phyloP scores from a whole-genome alignment of 2,888 invertebrate species.

The Harmothoe impar region DNA sequence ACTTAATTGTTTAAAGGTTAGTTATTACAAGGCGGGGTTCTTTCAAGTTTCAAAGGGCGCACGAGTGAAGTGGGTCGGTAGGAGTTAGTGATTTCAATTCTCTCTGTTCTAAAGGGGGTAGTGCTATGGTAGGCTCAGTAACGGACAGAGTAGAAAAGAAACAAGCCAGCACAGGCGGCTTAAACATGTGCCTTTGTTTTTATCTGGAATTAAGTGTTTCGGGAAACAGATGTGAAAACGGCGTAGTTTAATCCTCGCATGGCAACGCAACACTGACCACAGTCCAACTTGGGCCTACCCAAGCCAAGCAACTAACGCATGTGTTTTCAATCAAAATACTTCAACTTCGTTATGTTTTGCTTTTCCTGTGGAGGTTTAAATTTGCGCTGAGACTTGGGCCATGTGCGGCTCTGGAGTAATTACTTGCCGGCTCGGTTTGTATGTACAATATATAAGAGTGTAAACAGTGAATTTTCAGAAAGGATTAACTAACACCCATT shows the following conservation, averaged over 20 bases:
- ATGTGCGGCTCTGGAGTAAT: no score
- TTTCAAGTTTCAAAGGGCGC: slow-evolving; percentile 3
- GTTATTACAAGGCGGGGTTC: background rate
- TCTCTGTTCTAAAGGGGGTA: background rate
- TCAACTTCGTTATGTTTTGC: slow-evolving; percentile 49
- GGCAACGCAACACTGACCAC: slow-evolving; percentile 43
- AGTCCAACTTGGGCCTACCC: slow-evolving; percentile 25
- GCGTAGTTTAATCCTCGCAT: slow-evolving; percentile 43
- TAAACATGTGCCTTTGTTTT: slow-evolving; percentile 60
- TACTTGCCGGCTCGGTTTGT: no score
- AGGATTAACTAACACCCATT: no score
- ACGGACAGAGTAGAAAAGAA: background rate
- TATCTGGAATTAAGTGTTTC: slow-evolving; percentile 58
- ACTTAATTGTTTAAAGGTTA: slow-evolving; percentile 2
- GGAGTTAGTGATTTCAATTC: slow-evolving; percentile 2
- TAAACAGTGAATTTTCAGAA: no score
- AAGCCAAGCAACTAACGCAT: background rate
- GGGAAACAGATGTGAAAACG: slow-evolving; percentile 55
- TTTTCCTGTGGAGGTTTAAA: slow-evolving; percentile 41
- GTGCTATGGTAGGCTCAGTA: background rate
- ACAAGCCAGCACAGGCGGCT: background rate
- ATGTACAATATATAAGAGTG: no score
- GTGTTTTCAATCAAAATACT: slow-evolving; percentile 62
- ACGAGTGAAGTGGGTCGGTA: background rate
- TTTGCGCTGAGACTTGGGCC: background rate